Base-by-base conservation (phyloP, 2,888 invertebrate genomes). In the Yponomeuta malinellus region DNA sequence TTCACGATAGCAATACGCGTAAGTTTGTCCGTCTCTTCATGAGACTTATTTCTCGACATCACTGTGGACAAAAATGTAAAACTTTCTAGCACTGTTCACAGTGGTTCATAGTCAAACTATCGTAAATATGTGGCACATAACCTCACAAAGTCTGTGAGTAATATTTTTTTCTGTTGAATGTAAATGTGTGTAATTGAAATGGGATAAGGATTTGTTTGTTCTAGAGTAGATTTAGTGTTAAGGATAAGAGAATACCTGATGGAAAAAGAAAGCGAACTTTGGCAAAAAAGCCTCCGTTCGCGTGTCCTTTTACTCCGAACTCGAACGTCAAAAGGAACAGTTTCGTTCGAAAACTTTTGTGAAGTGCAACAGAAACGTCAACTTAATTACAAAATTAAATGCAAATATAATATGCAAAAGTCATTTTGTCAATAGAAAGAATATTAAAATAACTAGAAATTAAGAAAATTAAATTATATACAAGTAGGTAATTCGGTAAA, bases 1-100 rank as follows among this genome's bases (percentile, higher is more conserved):
- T 97, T 99, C 74, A 99, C 98, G 81, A 99, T 99, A 74, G 99
- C 99, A 87, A 99, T 99, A 93, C 99, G 96, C 71, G 98, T 99
- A 81, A 98, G 95, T 87, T 97, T 97, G 84, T 98, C 98, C 52
- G 96, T 96, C 89, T 97, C 97, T 82, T 97, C 97, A 78, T 85
- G 81, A 93, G 94, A 77, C 95, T 95, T 92, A 94, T 95, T 89
- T 12, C 52, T 48, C 93, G 92, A 91, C 92, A 92, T 92, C 78
- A 80, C 91, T 92, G 86, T 72, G 73, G 72, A 78, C 63, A 68
- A 79, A 78, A 77, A 77, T 74, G 15, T 12, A 37, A 65, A 48
- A 59, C 52, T 59, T 15, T 59, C 3, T 12, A 59, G 52, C 52
- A 52, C 52, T 12, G 43, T 43, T 43, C 43, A 33, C 33, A 43